phyloP scores from a whole-genome alignment of 1,140 invertebrate species.

The Musca domestica region DNA sequence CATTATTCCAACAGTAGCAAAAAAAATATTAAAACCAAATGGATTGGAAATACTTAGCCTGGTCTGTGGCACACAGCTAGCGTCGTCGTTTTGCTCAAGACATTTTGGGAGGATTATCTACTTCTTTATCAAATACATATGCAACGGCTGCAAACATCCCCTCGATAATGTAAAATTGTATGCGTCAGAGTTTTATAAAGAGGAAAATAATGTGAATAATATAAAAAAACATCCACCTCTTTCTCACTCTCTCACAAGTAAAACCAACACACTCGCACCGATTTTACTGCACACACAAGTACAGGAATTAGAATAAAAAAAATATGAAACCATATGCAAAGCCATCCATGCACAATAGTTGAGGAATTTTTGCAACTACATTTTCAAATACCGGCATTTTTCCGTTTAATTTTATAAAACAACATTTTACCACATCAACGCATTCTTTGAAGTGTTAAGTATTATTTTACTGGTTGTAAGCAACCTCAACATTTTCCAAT shows the following conservation, averaged over 20 bases:
- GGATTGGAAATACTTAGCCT: too few relatives aligned
- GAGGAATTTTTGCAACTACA: conserved; percentile 16
- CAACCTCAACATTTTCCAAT: neutral
- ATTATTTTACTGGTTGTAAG: too few relatives aligned
- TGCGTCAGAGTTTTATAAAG: neutral
- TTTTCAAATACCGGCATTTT: conserved; percentile 6
- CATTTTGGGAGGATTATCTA: too few relatives aligned
- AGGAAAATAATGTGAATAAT: neutral
- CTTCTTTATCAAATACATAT: too few relatives aligned
- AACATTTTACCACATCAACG: too few relatives aligned
- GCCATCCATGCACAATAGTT: neutral
- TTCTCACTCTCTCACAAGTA: neutral
- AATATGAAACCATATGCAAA: conserved; percentile 16
- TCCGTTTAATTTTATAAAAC: neutral
- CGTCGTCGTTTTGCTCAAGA: too few relatives aligned
- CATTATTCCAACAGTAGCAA: too few relatives aligned
- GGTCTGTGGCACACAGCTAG: too few relatives aligned
- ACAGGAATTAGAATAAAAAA: conserved; percentile 9
- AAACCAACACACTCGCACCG: neutral
- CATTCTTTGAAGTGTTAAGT: too few relatives aligned
- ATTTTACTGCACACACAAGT: conserved; percentile 22
- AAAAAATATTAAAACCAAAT: too few relatives aligned
- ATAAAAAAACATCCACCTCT: conserved; percentile 7
- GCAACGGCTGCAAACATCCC: too few relatives aligned
- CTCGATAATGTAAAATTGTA: too few relatives aligned